phyloP scores from a whole-genome alignment of 1,140 invertebrate species.

The Heliconius nattereri region DNA sequence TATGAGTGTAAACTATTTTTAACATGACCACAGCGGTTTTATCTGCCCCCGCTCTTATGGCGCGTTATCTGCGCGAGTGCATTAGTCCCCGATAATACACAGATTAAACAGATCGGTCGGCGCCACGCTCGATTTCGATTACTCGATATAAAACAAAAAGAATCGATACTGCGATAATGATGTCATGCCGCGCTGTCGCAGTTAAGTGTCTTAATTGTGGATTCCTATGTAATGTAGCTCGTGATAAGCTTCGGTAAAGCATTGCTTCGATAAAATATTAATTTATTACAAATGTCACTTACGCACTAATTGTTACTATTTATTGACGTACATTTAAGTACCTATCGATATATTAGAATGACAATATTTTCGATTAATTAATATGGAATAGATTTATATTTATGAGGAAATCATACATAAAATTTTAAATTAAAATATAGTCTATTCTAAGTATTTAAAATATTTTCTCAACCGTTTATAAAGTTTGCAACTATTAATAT shows the following conservation, averaged over 20 bases:
- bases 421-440: background rate
- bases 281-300: slow-evolving; percentile 26
- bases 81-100: slow-evolving; percentile 78
- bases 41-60: slow-evolving; percentile 78
- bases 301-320: slow-evolving; percentile 8
- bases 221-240: slow-evolving; percentile 64
- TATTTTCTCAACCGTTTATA: background rate
- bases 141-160: slow-evolving; percentile 75
- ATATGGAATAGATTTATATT: background rate
- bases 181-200: slow-evolving; percentile 71
- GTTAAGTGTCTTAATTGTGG: slow-evolving; percentile 76
- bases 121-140: slow-evolving; percentile 76
- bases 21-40: slow-evolving; percentile 78
- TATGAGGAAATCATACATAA: background rate
- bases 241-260: slow-evolving; percentile 24
- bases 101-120: slow-evolving; percentile 76
- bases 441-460: background rate
- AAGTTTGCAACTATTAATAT: background rate
- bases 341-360: background rate
- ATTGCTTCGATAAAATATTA: slow-evolving; percentile 37
- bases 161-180: slow-evolving; percentile 75
- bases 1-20: slow-evolving; percentile 79
- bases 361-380: background rate
- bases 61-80: slow-evolving; percentile 72
- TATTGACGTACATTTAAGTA: background rate